phyloP scores from a whole-genome alignment of 2,797 vertebrate genomes.

The Pipistrellus kuhlii region DNA sequence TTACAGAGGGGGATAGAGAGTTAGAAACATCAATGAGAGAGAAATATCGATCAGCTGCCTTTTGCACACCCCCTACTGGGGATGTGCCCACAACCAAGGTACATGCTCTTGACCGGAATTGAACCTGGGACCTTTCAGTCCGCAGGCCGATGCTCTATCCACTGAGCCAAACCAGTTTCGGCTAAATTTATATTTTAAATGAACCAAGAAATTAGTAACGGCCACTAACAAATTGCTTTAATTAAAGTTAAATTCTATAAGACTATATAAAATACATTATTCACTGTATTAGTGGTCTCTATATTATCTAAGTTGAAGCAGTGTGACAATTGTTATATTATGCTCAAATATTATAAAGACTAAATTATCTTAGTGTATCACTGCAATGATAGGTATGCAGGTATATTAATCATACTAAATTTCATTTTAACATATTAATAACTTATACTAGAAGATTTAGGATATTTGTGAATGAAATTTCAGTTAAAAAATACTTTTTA shows the following conservation, averaged over 20 bases:
- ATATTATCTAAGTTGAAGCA: neutral
- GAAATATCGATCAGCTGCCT: too few relatives aligned
- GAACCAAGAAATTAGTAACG: constrained; percentile 50
- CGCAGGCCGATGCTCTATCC: too few relatives aligned
- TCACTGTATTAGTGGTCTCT: neutral
- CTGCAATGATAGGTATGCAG: constrained; percentile 19
- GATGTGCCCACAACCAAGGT: too few relatives aligned
- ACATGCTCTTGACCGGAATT: too few relatives aligned
- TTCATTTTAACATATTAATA: constrained; percentile 26
- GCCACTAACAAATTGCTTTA: constrained; percentile 30
- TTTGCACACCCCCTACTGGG: too few relatives aligned
- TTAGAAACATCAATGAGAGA: too few relatives aligned
- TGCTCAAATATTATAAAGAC: constrained; percentile 33
- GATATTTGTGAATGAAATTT: constrained; percentile 53
- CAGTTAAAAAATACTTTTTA: constrained; percentile 62
- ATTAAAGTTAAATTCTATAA: constrained; percentile 38
- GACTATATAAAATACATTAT: constrained; percentile 43
- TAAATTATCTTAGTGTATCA: neutral
- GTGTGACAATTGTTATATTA: neutral
- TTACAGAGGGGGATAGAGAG: too few relatives aligned
- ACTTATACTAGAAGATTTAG: constrained; percentile 47
- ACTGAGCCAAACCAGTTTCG: too few relatives aligned
- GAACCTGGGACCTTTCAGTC: too few relatives aligned
- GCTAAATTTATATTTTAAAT: constrained; percentile 45
- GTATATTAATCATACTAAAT: constrained; percentile 27